Base-by-base conservation (phyloP, 2,888 invertebrate species). In the Cantharis rufa region DNA sequence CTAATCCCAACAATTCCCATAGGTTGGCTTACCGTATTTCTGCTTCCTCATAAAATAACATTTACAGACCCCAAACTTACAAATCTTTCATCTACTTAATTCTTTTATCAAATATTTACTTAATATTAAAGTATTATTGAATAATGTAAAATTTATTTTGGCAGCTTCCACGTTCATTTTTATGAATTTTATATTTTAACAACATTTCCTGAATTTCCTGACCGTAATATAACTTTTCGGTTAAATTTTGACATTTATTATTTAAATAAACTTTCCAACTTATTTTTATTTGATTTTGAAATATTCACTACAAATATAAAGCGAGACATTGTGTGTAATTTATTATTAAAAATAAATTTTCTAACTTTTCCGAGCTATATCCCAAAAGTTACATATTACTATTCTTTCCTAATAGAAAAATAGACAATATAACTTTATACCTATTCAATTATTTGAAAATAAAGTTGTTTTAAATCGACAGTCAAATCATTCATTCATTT, bases 21-120 rank as follows among this genome's bases (percentile, higher is more conserved):
- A 82, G 83, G 84, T 82, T 81, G 81, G 79, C 81, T 84, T 81
- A 82, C 81, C 80, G 76, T 80, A 75, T 80, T 80, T 76, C 79
- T 81, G 78, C 81, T 24, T 84, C 83, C 24, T 81, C 81, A 79
- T 73, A 79, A 84, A 84, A 84, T 83, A 83, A 82, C 83, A 84
- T 84, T 84, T 84, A 83, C 82, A 82, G 82, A 80, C 81, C 79
- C 77, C 81, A 80, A 83, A 82, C 81, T 83, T 82, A 77, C 79
- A 82, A 84, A 84, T 83, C 83, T 83, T 84, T 83, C 82, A 82
- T 76, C 81, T 81, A 80, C 81, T 83, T 82, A 84, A 83, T 84
- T 83, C 82, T 83, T 81, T 75, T 77, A 72, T 76, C 80, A 70
- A 76, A 69, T 75, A 72, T 77, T 72, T 74, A 69, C 76, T 66